Evolutionary conservation across 2,888 invertebrate species (phyloP), one percentile per base, ranked within the genome.

Genomic region (Nysson spinosus): DNA sequence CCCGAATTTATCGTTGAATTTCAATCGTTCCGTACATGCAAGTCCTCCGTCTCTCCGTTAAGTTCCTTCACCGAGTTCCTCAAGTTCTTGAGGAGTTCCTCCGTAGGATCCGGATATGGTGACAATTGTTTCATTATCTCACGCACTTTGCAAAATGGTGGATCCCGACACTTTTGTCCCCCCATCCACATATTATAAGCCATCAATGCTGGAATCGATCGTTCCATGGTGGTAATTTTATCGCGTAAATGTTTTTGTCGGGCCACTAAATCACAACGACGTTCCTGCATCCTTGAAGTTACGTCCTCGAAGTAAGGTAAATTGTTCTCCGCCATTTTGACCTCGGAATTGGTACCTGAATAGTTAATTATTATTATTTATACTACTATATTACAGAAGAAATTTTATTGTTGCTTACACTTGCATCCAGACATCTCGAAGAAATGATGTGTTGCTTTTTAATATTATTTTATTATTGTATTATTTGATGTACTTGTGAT

Each of bases 1-100:
- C 79, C 81, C 73, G 58, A 61, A 68, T 51, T 69, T 62, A 72
- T 52, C 72, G 72, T 16, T 51, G 73, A 79, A 79, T 76, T 60
- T 72, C 63, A 57, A 75, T 80, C 80, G 66, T 71, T 73, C 62
- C 77, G 79, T 84, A 86, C 85, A 80, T 86, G 83, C 79, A 85
- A 83, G 65, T 85, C 76, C 42, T 77, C 56, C 52, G 80, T 83
- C 74, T 85, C 83, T 12, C 47, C 50, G 22, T 79, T 72, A n/a
- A 85, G 57, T 17, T 69, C 64, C 43, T 79, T 44, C 20, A 81
- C 76, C 0, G 60, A 49, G 3, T 43, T 75, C 46, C 67, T 71
- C 20, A 85, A 63, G 20, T 70, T 62, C 12, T 63, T 60, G 20
- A 81, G 62, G 3, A 85, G 74, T 54, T 72, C 81, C 11, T 84